A percentile compares a stretch with the other conserved stretches of the same genome.
phyloP scores from a whole-genome alignment of 2,888 invertebrate species.

The Cremastinae sp. region DNA sequence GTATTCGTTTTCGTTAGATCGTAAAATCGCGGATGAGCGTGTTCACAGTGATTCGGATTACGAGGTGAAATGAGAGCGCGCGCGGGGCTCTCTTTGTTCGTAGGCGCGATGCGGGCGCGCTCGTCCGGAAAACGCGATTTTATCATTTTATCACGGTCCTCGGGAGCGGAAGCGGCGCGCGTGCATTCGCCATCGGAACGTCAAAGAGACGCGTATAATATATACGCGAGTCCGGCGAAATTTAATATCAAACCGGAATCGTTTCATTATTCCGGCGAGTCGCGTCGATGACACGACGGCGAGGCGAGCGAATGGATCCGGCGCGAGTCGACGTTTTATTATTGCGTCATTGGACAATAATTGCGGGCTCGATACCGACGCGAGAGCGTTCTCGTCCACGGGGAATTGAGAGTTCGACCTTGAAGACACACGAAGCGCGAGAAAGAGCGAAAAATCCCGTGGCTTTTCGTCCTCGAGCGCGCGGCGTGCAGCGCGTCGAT shows the following conservation, averaged over 20 bases:
- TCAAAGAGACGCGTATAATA: not conserved
- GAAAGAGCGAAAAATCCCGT: too few relatives aligned
- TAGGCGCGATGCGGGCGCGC: slow-evolving; percentile 31
- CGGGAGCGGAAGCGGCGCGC: slow-evolving; percentile 29
- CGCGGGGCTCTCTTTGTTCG: slow-evolving; percentile 39
- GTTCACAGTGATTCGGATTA: not conserved
- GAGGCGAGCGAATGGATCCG: slow-evolving; percentile 1
- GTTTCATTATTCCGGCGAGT: slow-evolving; percentile 26
- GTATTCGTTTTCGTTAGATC: slow-evolving; percentile 14
- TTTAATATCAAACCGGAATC: slow-evolving; percentile 2
- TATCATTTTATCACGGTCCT: slow-evolving; percentile 42
- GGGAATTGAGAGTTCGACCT: too few relatives aligned
- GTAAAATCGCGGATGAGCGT: slow-evolving; percentile 30
- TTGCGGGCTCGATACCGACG: not conserved
- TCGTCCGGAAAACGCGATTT: slow-evolving; percentile 43
- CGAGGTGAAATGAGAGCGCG: slow-evolving; percentile 33
- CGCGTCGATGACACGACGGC: slow-evolving; percentile 13
- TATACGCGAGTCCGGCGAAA: not conserved
- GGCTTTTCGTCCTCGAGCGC: too few relatives aligned
- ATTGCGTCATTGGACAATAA: not conserved
- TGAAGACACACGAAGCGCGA: too few relatives aligned
- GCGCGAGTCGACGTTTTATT: not conserved
- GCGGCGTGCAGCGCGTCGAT: too few relatives aligned
- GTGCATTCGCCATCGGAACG: slow-evolving; percentile 13
- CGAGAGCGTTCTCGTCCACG: not conserved